Evolutionary conservation across 1,140 invertebrate genomes (phyloP), one percentile per base, ranked within the genome.

Genomic region (Tribolium madens): DNA sequence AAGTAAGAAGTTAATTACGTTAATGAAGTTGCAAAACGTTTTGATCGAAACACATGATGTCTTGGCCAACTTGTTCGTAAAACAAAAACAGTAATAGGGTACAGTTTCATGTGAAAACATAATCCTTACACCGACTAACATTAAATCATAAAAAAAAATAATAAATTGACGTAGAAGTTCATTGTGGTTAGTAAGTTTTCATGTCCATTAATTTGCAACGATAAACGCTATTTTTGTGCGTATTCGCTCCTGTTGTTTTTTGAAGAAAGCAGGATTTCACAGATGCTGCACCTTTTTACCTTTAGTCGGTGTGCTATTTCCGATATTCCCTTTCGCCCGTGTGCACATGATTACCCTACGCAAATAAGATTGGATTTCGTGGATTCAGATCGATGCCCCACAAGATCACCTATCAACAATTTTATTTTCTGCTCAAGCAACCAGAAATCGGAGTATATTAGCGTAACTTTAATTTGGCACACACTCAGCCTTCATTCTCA

Each of bases 361-460:
- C 52, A 75, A 75, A 75, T 75, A 75, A 75, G 50, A 36, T 75
- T 75, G 73, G 52, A 75, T 75, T 75, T 75, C 50, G 73, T 75
- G 73, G 73, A 60, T 75, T 75, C 53, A 75, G 73, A 75, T 75
- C 73, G 73, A 75, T 75, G 73, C 73, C 46, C 57, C 52, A 17
- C 73, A 75, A 75, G 73, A 75, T 75, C 73, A 75, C 52, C 73
- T 60, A 75, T 75, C 73, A 75, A 75, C 73, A 64, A 75, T 75
- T 75, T 75, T 75, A 75, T 75, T 75, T 75, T 75, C 73, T 33
- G 73, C 73, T 75, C 73, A 75, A 53, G 52, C 73, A 64, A 75
- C 50, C 73, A 33, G 31, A 75, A 75, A 26, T 42, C 42, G 12
- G 42, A 18, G 50, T 75, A 60, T 75, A 60, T 75, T 60, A 75